Base-by-base conservation (phyloP, 1,140 invertebrate genomes). In the Leptopilina boulardi region DNA sequence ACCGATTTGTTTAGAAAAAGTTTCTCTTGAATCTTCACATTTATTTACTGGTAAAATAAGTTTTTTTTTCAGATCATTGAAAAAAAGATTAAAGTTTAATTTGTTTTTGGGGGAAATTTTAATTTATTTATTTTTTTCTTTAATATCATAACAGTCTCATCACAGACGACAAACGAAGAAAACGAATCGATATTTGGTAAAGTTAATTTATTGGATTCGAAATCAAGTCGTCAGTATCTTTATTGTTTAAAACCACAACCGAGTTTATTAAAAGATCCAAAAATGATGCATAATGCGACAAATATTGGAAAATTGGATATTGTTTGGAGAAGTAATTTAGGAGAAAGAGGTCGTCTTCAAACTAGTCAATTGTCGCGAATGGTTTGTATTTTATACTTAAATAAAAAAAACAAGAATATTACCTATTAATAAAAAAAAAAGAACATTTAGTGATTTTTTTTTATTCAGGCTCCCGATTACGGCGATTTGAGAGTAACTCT, bases 261-360 rank as follows among this genome's bases (percentile, higher is more conserved):
- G 70, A 95, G 94, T 87, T 92, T 95, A 74, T 92, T 94, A 13
- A 93, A 92, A 56, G 95, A 97, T 91, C 92, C 94, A 6, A 95
- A 96, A 85, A 91, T 95, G 71, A 90, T 98, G 72, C 94, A 95
- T 82, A 95, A 95, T 79, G 94, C 96, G 0, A 98, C 95, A 51
- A 97, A 96, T 89, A 98, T 99, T 85, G 98, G 98, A 1, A 99
- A 99, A 91, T 91, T 99, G 21, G 98, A 99, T 91, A 99, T 99
- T 87, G 95, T 98, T 5, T 99, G 99, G 99, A 94, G 97, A 86
- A 98, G 97, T 51, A 97, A 97, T 91, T 94, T 99, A 79, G 98
- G 98, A 9, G 98, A 99, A 91, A 94, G 96, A 86, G 98, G 98
- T 38, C 93, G 98, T 80, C 92, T 99, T 72, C 98, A 99, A 92